Percentiles rank a stretch among this genome's conserved stretches.
phyloP scores from a whole-genome alignment of 2,113 vertebrate genomes.

The Mohoua ochrocephala region DNA sequence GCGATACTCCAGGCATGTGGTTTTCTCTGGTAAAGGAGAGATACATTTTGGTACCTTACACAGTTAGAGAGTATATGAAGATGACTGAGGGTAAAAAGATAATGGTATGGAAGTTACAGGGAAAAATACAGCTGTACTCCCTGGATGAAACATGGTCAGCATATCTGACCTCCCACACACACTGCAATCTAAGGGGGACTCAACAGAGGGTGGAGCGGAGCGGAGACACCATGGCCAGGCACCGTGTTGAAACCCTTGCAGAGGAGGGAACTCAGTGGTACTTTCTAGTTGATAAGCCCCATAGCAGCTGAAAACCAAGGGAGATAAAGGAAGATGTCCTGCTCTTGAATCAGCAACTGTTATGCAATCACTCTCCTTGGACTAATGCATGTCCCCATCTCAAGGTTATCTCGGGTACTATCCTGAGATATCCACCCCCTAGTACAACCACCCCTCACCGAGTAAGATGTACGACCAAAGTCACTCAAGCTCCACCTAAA shows the following conservation, averaged over 20 bases:
- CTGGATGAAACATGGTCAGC: background rate
- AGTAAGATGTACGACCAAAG: background rate
- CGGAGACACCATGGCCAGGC: background rate
- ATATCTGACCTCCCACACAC: background rate
- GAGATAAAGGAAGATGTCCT: background rate
- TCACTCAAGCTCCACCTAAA: background rate
- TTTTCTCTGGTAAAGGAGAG: background rate
- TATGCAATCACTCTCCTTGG: background rate
- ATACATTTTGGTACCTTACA: background rate
- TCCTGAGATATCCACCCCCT: background rate
- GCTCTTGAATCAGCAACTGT: background rate
- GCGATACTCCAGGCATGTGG: background rate
- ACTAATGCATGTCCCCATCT: background rate
- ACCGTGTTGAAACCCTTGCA: background rate
- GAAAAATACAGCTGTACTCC: background rate
- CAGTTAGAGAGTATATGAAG: background rate
- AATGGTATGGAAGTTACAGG: background rate
- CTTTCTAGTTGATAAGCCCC: background rate
- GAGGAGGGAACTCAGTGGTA: background rate
- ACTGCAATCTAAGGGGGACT: background rate
- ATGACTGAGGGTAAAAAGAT: background rate
- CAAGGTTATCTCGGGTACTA: background rate
- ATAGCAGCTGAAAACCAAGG: background rate
- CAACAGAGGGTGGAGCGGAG: background rate
- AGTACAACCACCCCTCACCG: background rate